Percentiles rank a stretch among this genome's conserved stretches.
Evolutionary conservation across 2,888 invertebrate genomes (phyloP).

Genomic region (Mythimna loreyi): DNA sequence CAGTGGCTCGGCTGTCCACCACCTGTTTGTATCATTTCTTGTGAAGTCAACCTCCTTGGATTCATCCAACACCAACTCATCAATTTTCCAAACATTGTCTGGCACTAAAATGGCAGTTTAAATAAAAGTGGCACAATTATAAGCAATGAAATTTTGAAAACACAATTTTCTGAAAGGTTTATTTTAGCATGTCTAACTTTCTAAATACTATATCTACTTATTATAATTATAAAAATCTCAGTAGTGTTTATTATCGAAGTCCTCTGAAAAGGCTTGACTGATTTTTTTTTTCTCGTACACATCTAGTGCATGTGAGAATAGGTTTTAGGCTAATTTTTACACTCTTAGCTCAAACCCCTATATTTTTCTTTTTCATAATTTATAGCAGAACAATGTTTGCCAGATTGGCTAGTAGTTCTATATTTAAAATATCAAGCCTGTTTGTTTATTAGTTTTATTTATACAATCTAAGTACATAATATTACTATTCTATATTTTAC

Average conservation of each 20-base stretch:
- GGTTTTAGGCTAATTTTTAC: too few species aligned
- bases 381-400: too few species aligned
- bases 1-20: constrained; percentile 96
- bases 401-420: neutral
- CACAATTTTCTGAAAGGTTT: neutral
- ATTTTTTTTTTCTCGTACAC: too few species aligned
- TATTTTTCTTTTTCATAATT: too few species aligned
- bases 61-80: constrained; percentile 92
- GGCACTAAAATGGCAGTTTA: constrained; percentile 91
- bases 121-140: neutral
- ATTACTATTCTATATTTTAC: too few species aligned
- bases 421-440: neutral
- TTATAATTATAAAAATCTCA: too few species aligned
- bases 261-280: too few species aligned
- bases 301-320: too few species aligned
- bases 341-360: too few species aligned
- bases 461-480: neutral
- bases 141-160: neutral
- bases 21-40: constrained; percentile 91
- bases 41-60: constrained; percentile 92
- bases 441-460: neutral
- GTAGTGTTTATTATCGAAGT: neutral
- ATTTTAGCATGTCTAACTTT: neutral
- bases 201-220: neutral
- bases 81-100: constrained; percentile 93